phyloP scores from a whole-genome alignment of 2,797 vertebrate species.

The Aviceda leuphotes region DNA sequence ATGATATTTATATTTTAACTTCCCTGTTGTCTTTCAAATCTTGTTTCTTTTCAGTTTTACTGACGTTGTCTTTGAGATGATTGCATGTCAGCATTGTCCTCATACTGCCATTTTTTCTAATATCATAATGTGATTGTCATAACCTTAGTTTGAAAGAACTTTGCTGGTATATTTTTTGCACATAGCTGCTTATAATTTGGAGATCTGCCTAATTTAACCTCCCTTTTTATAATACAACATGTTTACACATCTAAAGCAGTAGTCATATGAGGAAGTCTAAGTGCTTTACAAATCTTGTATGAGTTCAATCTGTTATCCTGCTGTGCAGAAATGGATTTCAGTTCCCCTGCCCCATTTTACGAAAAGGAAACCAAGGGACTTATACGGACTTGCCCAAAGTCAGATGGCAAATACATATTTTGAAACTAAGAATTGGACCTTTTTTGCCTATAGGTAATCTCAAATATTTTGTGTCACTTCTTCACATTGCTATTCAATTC shows the following conservation, averaged over 20 bases:
- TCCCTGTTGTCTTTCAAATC: not conserved
- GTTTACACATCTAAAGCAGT: conserved; percentile 15
- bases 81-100: not conserved
- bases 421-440: not conserved
- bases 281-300: not conserved
- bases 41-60: conserved; percentile 8
- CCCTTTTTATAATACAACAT: conserved; percentile 5
- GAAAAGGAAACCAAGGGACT: not conserved
- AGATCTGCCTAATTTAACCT: conserved; percentile 10
- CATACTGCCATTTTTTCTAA: conserved; percentile 23
- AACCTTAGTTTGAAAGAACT: not conserved
- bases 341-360: not conserved
- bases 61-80: not conserved
- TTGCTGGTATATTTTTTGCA: conserved; percentile 14
- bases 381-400: not conserved
- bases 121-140: not conserved
- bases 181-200: not conserved
- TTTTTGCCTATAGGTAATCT: not conserved
- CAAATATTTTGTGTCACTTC: not conserved
- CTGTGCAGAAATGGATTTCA: not conserved
- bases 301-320: not conserved
- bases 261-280: not conserved
- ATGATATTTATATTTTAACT: not conserved
- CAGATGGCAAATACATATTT: not conserved
- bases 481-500: not conserved